phyloP scores from a whole-genome alignment of 2,797 vertebrate species.

The Novumbra hubbsi region DNA sequence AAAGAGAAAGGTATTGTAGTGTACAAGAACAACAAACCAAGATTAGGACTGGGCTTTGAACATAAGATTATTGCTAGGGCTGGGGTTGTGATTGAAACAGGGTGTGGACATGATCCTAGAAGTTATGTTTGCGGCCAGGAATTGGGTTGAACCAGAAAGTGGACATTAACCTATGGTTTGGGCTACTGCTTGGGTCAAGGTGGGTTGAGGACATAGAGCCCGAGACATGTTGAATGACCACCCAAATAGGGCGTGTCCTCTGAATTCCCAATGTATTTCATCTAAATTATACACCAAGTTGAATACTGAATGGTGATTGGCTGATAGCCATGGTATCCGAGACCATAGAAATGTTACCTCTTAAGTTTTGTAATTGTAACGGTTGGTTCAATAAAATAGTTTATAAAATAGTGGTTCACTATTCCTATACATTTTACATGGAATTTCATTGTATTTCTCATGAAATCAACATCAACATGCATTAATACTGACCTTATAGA shows the following conservation, averaged over 20 bases:
- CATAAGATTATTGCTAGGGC: not conserved
- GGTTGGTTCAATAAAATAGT: too few species aligned
- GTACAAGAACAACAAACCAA: not conserved
- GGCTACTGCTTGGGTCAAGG: not conserved
- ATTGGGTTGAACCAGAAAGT: not conserved
- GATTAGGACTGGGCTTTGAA: not conserved
- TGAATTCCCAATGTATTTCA: not conserved
- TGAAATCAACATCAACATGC: slow-evolving; percentile 6
- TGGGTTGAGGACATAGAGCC: not conserved
- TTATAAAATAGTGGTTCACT: not conserved
- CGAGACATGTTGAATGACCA: not conserved
- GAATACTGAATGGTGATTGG: too few species aligned
- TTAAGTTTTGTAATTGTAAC: too few species aligned
- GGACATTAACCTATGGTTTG: not conserved
- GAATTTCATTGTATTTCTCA: slow-evolving; percentile 15
- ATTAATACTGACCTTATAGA: not conserved
- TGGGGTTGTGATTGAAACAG: not conserved
- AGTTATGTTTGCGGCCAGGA: too few species aligned
- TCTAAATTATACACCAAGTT: too few species aligned
- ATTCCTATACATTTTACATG: slow-evolving; percentile 2
- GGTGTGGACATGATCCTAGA: not conserved
- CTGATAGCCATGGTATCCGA: too few species aligned
- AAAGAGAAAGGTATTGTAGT: not conserved
- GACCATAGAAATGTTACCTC: too few species aligned
- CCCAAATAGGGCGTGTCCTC: not conserved